Percentiles rank a stretch among this genome's conserved stretches.
phyloP scores from a whole-genome alignment of 2,888 invertebrate genomes.

The Perdita meconis region DNA sequence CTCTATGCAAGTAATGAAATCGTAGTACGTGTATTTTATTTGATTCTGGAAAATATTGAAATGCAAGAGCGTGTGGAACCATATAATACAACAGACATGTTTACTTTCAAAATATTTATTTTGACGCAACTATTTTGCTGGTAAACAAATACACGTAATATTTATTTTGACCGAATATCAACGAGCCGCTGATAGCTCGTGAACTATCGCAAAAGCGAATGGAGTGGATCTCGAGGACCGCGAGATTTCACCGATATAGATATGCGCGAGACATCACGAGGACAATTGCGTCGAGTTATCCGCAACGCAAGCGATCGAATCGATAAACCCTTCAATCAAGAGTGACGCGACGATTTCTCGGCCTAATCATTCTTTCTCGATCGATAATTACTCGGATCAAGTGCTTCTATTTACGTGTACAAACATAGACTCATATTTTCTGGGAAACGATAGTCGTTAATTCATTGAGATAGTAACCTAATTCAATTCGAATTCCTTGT shows the following conservation, averaged over 20 bases:
- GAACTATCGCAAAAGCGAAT: background rate
- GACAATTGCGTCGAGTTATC: slow-evolving; percentile 7
- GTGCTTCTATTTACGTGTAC: no score
- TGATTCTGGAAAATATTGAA: no score
- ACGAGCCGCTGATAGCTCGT: background rate
- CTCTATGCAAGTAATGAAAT: no score
- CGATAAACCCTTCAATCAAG: slow-evolving; percentile 10
- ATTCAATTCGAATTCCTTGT: no score
- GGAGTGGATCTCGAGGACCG: slow-evolving; percentile 1
- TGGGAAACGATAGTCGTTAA: background rate
- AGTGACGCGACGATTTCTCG: background rate
- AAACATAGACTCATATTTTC: no score
- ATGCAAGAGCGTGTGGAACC: no score
- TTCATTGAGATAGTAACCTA: background rate
- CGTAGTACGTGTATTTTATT: no score
- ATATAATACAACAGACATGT: no score
- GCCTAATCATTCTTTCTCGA: background rate
- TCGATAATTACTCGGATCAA: slow-evolving; percentile 13
- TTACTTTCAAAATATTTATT: background rate
- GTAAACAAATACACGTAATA: slow-evolving; percentile 9
- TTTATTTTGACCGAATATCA: slow-evolving; percentile 27
- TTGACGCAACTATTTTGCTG: background rate
- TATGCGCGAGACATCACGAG: background rate
- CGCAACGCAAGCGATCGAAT: background rate
- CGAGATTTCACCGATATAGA: slow-evolving; percentile 19